Conservation (phyloP, 1,140 invertebrate genomes). For the Meloidogyne hapla region DNA sequence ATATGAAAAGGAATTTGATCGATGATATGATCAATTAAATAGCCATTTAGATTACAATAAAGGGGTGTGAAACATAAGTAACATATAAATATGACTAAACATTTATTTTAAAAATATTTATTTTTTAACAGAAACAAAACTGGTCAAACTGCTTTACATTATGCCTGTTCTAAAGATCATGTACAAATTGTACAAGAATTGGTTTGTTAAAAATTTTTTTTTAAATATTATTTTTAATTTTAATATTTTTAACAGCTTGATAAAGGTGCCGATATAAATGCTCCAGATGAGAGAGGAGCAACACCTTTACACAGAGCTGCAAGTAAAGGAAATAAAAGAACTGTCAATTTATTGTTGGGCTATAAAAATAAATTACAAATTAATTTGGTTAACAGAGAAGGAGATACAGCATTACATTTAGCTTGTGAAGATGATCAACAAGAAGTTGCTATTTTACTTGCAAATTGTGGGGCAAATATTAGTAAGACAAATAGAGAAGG, state of each 20-base stretch:
- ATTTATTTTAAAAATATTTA: not conserved
- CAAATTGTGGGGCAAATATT: slow-evolving; percentile 74
- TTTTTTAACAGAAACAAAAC: slow-evolving; percentile 69
- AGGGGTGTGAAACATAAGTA: no score
- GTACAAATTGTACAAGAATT: slow-evolving; percentile 77
- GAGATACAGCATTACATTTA: slow-evolving; percentile 78
- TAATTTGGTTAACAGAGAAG: slow-evolving; percentile 73
- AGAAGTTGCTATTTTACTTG: slow-evolving; percentile 72
- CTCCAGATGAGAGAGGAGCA: slow-evolving; percentile 28
- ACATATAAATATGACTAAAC: not conserved
- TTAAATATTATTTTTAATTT: no score
- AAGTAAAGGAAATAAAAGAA: slow-evolving; percentile 33
- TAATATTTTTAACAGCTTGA: slow-evolving; percentile 64
- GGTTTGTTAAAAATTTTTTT: slow-evolving; percentile 16
- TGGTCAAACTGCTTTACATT: slow-evolving; percentile 75
- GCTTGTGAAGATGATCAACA: not conserved
- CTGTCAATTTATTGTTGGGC: slow-evolving; percentile 32
- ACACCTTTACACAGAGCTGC: slow-evolving; percentile 39
- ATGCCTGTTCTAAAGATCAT: slow-evolving; percentile 76
- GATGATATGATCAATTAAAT: no score
- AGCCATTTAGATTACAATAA: no score
- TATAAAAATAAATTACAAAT: slow-evolving; percentile 13
- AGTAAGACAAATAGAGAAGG: slow-evolving; percentile 75
- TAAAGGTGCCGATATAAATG: slow-evolving; percentile 72
- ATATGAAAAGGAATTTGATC: no score